Conservation (phyloP, 2,797 vertebrate species). For the Helostoma temminkii region DNA sequence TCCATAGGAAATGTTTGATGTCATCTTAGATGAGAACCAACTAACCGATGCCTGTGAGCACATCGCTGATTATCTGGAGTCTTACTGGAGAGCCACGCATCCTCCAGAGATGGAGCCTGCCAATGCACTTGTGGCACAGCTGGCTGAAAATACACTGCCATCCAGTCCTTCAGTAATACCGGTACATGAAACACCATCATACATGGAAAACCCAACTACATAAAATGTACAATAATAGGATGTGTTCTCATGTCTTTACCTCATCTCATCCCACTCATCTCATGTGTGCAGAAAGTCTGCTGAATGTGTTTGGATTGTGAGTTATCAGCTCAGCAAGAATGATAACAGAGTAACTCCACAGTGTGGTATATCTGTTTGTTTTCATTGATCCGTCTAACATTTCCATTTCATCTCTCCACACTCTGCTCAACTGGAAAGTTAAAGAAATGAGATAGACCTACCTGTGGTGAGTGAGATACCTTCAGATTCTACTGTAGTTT, state of each 20-base stretch:
- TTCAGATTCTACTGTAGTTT: conserved; percentile 29
- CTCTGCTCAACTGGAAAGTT: conserved; percentile 66
- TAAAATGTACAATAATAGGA: neutral
- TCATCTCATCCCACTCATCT: conserved; percentile 47
- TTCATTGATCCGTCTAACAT: conserved; percentile 66
- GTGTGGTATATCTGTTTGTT: conserved; percentile 32
- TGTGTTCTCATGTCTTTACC: conserved; percentile 22
- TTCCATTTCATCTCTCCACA: conserved; percentile 76
- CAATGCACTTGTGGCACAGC: conserved; percentile 89
- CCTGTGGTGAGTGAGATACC: conserved; percentile 76
- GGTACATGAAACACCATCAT: conserved; percentile 56
- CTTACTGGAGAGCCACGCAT: conserved; percentile 98
- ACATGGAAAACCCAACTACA: neutral
- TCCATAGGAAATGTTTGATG: conserved; percentile 94
- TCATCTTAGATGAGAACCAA: conserved; percentile 99
- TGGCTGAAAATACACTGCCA: conserved; percentile 92
- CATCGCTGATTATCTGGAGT: conserved; percentile 97
- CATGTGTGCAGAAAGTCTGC: conserved; percentile 10
- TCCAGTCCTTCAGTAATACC: conserved; percentile 84
- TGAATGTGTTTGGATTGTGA: conserved; percentile 21
- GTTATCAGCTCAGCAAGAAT: conserved; percentile 9
- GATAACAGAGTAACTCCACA: neutral
- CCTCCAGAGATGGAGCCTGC: conserved; percentile 91
- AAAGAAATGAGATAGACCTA: conserved; percentile 79
- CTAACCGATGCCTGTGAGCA: conserved; percentile 98